Base-by-base conservation (phyloP, 1,140 invertebrate species). In the Eubasilissa regina region DNA sequence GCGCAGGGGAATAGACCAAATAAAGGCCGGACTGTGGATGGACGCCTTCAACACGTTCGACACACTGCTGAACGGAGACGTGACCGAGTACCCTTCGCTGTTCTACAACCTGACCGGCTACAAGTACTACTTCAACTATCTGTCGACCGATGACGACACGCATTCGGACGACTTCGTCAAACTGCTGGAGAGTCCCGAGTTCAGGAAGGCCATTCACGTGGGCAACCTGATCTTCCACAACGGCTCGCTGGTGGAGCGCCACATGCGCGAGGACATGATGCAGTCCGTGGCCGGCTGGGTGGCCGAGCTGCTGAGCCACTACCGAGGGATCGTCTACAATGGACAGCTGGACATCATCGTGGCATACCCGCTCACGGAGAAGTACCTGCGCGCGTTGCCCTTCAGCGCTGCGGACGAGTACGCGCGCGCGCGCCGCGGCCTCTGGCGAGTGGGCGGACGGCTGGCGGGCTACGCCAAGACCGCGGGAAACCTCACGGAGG, bases 271-370 rank as follows among this genome's bases (percentile, higher is more conserved):
- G 25, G 97, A 98, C 89, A 90, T 98, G 0, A 95, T 97, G 93
- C 91, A 96, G 83, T 95, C 94, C 0, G 92, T 96, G 21, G 93
- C 94, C 53, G 92, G 92, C 0, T 94, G 93, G 91, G 87, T 98
- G 60, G 88, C 91, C 7, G 92, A 94, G 75, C 86, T 98, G 0
- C 92, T 89, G 82, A 92, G 84, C 64, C 84, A 92, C 77, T 96
- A 95, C 83, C 91, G 91, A 85, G 91, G 94, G 4, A 87, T 95
- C 6, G 90, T 95, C 66, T 97, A 96, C 85, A 96, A 93, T 84
- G 96, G 96, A 0, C 95, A 97, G 84, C 84, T 97, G 48, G 96
- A 97, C 85, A 93, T 97, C 15, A 96, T 97, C 83, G 93, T 96
- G 1, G 93, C 95, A 0, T 95, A 95, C 86, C 93, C 95, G 0